Evolutionary conservation across 2,888 invertebrate genomes (phyloP), one percentile per base, ranked within the genome.

Genomic region (Calliphora vomitoria): DNA sequence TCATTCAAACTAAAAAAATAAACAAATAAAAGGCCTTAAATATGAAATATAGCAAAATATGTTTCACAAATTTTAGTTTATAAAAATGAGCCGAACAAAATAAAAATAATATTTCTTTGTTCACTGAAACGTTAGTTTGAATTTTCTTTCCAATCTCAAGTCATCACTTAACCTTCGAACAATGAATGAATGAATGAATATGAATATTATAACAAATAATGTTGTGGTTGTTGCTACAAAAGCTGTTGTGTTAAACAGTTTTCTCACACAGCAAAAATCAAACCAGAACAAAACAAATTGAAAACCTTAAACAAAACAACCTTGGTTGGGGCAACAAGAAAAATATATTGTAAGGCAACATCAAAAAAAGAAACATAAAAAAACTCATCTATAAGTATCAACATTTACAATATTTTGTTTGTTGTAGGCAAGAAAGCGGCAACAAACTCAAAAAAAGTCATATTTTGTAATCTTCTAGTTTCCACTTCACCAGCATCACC

Each of bases 121-220:
- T 79, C 66, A 31, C 44, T 80, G 44, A 83, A 74, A 13, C 41
- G 53, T 80, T 84, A 35, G 38, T 69, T 13, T 13, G 4, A 44
- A 15, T 44, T 60, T 35, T 55, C 31, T 38, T 76, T 72, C 8
- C 47, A 72, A 76, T 71, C 50, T 84, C 76, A 72, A 86, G 87
- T 81, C 84, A 81, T 81, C 78, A 81, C 72, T 87, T 87, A 87
- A 87, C 87, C 87, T 87, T 84, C 87, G 35, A 81, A 81, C 75
- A 82, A 82, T 76, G 82, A 25, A 25, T 25, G 25, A 25, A 25
- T 25, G 25, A 25, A 25, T 25, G 25, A 60, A 76, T 84, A 72
- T 84, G 74, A 84, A 76, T 85, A 62, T 74, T 68, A 68, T 13
- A 15, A 20, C 41, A 11, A 76, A 76, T 66, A 80, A 81, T 81